Evolutionary conservation across 2,113 vertebrate genomes (phyloP), one percentile per base, ranked within the genome.

Genomic region (Scortum barcoo): DNA sequence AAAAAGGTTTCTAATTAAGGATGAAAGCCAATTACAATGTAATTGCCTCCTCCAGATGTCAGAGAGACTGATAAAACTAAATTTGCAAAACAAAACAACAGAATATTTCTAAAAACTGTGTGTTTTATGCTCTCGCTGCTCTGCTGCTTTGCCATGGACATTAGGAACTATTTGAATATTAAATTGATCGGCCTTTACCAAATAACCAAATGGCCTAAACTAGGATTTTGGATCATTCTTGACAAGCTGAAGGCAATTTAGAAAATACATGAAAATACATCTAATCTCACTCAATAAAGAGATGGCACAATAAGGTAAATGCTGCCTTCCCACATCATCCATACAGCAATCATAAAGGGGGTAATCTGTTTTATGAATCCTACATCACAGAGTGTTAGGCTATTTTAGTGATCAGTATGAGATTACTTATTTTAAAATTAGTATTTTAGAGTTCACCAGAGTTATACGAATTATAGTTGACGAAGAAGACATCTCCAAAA

Each of bases 221-320:
- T 50, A 22, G 42, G 10, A 54, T 30, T 13, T 20, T 67, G 46
- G 16, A 63, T 46, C 63, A 19, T 24, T 53, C 54, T 48, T 70
- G 53, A 61, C 62, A 62, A 63, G 19, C 3, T 46, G 1, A 1
- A 56, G 40, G 40, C 17, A 53, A 72, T 54, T 10, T 6, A 24
- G 26, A 10, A 33, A 72, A 72, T 26, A 66, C 3, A 28, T 28
- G 2, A 46, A 66, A 66, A 46, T 57, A 66, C 5, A 62, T 71
- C 17, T 66, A 26, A 54, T 19, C 28, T 66, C 38, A 48, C 11
- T 72, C 36, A 44, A 36, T 36, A 62, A 20, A 80, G 24, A 56
- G 51, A 75, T 20, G 20, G 28, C 12, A 42, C 61, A 67, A 67
- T 68, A 24, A 69, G 61, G 24, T 51, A 28, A 50, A 51, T 17